These are phyloP conservation scores for Patella ulyssiponensis DNA, from an alignment of 2,888 invertebrate genomes.

Conservation along the genomic window DNA sequence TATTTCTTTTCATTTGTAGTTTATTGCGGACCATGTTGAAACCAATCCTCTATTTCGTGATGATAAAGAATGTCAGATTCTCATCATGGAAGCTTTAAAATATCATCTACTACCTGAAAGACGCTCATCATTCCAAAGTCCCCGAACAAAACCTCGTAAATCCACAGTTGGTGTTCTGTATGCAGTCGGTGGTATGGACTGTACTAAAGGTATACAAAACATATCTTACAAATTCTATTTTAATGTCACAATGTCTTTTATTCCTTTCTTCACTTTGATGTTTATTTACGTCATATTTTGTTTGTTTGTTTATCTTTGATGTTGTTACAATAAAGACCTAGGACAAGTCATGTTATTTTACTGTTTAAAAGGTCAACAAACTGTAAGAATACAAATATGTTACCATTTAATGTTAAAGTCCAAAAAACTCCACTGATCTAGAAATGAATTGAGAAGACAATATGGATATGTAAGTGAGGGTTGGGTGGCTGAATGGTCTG, in stretches of 20 bases:
- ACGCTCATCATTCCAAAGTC: constrained; percentile 79
- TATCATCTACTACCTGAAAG: constrained; percentile 93
- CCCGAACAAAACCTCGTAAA: constrained; percentile 89
- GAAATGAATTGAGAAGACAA: no score
- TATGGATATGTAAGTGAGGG: no score
- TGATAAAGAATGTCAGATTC: constrained; percentile 83
- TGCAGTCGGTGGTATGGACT: constrained; percentile 94
- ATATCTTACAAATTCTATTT: no score
- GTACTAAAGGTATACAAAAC: constrained; percentile 80
- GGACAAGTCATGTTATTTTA: no score
- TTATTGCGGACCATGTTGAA: constrained; percentile 91
- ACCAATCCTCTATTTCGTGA: constrained; percentile 77
- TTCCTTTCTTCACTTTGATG: neutral
- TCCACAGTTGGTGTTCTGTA: constrained; percentile 90
- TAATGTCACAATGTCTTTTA: neutral
- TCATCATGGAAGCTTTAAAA: constrained; percentile 94
- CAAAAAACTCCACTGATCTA: no score
- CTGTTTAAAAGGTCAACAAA: no score
- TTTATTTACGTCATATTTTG: no score
- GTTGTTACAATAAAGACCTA: no score
- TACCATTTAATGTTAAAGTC: no score
- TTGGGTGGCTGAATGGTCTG: no score
- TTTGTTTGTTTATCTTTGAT: no score
- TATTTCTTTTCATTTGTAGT: constrained; percentile 74
- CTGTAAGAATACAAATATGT: no score